A percentile compares a stretch with the other conserved stretches of the same genome.
These are phyloP conservation scores for Anagrus nilaparvatae DNA, from an alignment of 1,140 invertebrate species.

Conservation along the genomic window DNA sequence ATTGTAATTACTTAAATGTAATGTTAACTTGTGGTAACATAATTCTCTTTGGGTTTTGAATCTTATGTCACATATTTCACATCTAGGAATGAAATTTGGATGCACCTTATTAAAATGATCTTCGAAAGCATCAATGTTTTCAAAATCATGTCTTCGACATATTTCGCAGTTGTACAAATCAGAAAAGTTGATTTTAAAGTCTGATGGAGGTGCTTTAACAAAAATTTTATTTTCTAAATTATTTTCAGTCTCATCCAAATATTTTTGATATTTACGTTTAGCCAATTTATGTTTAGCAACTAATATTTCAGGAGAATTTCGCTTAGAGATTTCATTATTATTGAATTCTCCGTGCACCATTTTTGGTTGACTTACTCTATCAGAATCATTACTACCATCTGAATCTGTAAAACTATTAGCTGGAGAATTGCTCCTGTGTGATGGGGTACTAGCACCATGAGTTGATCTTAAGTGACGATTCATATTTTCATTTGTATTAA, in stretches of 20 bases:
- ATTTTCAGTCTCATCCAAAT: conserved; percentile 19
- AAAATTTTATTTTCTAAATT: not conserved
- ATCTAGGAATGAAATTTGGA: conserved; percentile 51
- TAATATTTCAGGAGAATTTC: conserved; percentile 24
- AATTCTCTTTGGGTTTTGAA: conserved; percentile 61
- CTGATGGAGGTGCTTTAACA: not conserved
- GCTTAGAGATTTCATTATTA: conserved; percentile 35
- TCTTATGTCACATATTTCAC: conserved; percentile 55
- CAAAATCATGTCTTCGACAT: conserved; percentile 53
- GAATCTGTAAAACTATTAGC: conserved; percentile 33
- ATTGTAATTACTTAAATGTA: conserved; percentile 42
- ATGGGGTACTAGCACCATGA: conserved; percentile 31
- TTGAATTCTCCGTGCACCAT: conserved; percentile 38
- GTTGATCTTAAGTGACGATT: conserved; percentile 70
- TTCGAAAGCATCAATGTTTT: conserved; percentile 47
- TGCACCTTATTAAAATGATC: conserved; percentile 63
- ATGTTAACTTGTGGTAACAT: conserved; percentile 54
- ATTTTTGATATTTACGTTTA: conserved; percentile 27
- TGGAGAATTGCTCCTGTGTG: conserved; percentile 24
- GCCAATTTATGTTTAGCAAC: conserved; percentile 7
- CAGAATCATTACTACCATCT: conserved; percentile 39
- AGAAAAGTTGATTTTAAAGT: no score
- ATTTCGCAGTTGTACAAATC: conserved; percentile 40
- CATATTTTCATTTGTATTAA: conserved; percentile 85
- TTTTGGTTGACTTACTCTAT: conserved; percentile 34